Conservation (phyloP, 2,113 vertebrate species). For the Tretioscincus oriximinensis region DNA sequence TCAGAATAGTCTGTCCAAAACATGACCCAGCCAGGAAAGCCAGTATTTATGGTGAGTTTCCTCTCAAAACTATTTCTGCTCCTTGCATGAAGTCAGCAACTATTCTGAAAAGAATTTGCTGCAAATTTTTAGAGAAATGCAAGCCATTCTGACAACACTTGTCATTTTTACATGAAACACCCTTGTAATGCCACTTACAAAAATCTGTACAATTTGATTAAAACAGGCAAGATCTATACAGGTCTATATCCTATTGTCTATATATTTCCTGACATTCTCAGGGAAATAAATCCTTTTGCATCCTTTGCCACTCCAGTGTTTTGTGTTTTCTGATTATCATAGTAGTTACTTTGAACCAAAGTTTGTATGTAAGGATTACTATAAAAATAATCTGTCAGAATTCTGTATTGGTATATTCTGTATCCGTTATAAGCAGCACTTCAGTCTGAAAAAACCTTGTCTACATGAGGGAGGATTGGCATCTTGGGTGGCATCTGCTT, state of each 20-base stretch:
- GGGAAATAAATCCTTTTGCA: not conserved
- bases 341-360: not conserved
- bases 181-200: too few species aligned
- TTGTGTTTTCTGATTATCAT: not conserved
- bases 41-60: conserved; percentile 61
- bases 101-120: conserved; percentile 13
- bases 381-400: not conserved
- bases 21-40: conserved; percentile 62
- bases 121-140: not conserved
- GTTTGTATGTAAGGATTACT: not conserved
- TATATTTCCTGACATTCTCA: not conserved
- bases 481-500: too few species aligned
- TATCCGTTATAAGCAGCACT: too few species aligned
- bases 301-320: not conserved
- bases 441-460: too few species aligned
- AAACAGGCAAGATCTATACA: too few species aligned
- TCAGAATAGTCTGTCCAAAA: conserved; percentile 72
- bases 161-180: not conserved
- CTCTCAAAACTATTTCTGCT: conserved; percentile 18
- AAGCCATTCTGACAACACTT: not conserved
- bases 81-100: not conserved
- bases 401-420: not conserved
- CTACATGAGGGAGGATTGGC: too few species aligned
- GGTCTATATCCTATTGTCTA: too few species aligned
- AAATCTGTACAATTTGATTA: too few species aligned